phyloP scores from a whole-genome alignment of 1,140 invertebrate genomes.

The Potamilus streckersoni region DNA sequence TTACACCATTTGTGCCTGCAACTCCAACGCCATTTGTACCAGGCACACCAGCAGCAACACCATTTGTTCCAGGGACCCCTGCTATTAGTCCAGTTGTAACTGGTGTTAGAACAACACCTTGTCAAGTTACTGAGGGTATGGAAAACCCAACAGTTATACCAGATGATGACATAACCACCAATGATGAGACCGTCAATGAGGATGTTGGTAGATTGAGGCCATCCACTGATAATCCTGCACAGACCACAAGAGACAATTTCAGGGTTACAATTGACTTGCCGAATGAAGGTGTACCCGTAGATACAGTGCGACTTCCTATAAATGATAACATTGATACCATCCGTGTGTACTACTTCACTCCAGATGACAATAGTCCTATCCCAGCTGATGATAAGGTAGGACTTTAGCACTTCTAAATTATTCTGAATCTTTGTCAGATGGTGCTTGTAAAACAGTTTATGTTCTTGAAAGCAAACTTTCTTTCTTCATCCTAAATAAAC shows the following conservation, averaged over 20 bases:
- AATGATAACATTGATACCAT: conserved; percentile 21
- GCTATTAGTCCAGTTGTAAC: too few relatives aligned
- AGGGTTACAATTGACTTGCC: conserved; percentile 27
- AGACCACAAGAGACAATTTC: conserved; percentile 17
- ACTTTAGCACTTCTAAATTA: not conserved
- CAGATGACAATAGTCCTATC: not conserved
- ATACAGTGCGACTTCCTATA: conserved; percentile 14
- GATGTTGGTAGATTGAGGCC: conserved; percentile 15
- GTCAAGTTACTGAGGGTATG: conserved; percentile 3
- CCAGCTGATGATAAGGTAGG: conserved; percentile 1
- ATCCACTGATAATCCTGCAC: conserved; percentile 6
- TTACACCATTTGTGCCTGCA: too few relatives aligned
- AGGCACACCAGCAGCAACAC: too few relatives aligned
- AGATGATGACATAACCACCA: not conserved
- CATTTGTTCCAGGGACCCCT: too few relatives aligned
- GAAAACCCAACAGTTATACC: conserved; percentile 14
- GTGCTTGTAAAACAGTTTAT: too few relatives aligned
- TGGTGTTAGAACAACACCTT: too few relatives aligned
- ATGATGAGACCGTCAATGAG: conserved; percentile 13
- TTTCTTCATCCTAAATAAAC: too few relatives aligned
- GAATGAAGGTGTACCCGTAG: conserved; percentile 7
- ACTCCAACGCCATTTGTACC: too few relatives aligned
- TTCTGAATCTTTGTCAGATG: too few relatives aligned
- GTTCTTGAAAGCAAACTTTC: too few relatives aligned
- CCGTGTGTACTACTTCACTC: conserved; percentile 9